phyloP scores from a whole-genome alignment of 2,888 invertebrate genomes.

The Steinernema hermaphroditum region DNA sequence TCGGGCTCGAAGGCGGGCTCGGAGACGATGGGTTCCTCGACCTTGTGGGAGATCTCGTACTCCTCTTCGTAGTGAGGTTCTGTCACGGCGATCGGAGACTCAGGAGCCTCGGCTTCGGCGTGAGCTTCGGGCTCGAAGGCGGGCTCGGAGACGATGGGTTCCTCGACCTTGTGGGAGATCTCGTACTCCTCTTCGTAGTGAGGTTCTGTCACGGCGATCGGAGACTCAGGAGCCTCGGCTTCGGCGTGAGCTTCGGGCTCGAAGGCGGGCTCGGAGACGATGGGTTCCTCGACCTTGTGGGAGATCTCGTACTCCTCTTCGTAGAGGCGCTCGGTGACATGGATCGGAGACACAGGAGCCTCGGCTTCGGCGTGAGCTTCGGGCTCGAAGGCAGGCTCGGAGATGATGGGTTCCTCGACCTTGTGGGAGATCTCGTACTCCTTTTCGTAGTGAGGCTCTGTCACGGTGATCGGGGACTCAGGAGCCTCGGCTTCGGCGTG shows the following conservation, averaged over 20 bases:
- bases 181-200: background rate
- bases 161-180: background rate
- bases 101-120: background rate
- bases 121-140: background rate
- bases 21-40: background rate
- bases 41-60: background rate
- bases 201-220: background rate
- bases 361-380: background rate
- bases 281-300: background rate
- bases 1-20: background rate
- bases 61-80: background rate
- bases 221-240: background rate
- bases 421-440: background rate
- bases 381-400: background rate
- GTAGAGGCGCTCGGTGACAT: background rate
- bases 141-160: background rate
- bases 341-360: background rate
- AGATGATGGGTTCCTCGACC: background rate
- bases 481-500: background rate
- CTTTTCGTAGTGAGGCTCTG: background rate
- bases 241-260: background rate
- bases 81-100: background rate
- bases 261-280: background rate
- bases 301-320: background rate
- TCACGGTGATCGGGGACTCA: background rate